Evolutionary conservation across 1,140 invertebrate species (phyloP).

Genomic region (Harpegnathos saltator): DNA sequence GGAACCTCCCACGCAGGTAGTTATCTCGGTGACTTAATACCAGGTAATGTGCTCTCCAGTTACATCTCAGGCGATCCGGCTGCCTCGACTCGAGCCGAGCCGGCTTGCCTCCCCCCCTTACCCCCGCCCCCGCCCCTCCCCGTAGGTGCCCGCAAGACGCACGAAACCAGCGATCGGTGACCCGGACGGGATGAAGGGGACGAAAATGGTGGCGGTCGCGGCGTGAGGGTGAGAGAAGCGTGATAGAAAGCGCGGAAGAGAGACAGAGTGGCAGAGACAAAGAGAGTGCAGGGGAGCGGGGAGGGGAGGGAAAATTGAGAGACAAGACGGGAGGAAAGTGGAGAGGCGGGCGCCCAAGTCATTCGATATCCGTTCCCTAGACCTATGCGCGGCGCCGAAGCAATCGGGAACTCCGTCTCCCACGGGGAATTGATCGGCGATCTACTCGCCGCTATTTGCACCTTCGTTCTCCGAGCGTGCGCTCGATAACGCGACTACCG

Average conservation of each 20-base stretch:
- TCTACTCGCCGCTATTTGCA: conserved; percentile 41
- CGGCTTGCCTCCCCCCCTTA: conserved; percentile 12
- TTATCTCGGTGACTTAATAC: conserved; percentile 85
- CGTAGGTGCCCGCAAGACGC: conserved; percentile 1
- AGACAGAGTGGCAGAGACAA: conserved; percentile 8
- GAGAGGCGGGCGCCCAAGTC: conserved; percentile 60
- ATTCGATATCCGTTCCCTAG: conserved; percentile 66
- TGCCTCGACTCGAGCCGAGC: conserved; percentile 59
- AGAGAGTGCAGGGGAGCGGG: not conserved
- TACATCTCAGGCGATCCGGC: conserved; percentile 80
- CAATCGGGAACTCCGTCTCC: conserved; percentile 40
- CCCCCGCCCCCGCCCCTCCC: too few relatives aligned
- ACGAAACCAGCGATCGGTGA: conserved; percentile 44
- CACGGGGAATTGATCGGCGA: conserved; percentile 65
- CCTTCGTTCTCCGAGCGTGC: conserved; percentile 5
- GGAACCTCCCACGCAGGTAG: conserved; percentile 83
- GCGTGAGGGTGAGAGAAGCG: not conserved
- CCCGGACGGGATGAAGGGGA: conserved; percentile 7
- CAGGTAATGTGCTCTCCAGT: conserved; percentile 84
- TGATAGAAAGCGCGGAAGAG: not conserved
- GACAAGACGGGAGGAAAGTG: conserved; percentile 46
- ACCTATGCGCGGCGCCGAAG: conserved; percentile 67
- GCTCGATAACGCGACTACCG: conserved; percentile 24
- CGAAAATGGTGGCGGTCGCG: conserved; percentile 29
- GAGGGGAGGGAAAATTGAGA: conserved; percentile 54